Conservation (phyloP, 2,113 vertebrate species). For the Pollimyrus isidori region DNA sequence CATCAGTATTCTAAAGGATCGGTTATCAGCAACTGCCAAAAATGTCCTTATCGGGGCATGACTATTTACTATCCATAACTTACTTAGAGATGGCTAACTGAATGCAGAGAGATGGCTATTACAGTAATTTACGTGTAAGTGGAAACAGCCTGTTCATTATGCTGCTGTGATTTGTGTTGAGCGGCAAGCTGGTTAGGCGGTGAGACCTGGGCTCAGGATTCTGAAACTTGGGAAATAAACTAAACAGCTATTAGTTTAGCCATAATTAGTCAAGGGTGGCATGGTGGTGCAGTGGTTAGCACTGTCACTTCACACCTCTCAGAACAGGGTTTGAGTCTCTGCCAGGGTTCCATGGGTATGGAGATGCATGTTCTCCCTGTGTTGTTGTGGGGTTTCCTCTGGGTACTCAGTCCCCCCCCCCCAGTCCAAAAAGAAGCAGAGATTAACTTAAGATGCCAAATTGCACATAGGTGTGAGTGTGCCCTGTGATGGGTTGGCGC, state of each 20-base stretch:
- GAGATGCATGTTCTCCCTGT: too few relatives aligned
- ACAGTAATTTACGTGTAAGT: background rate
- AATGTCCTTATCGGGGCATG: background rate
- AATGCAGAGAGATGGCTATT: background rate
- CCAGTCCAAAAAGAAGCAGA: too few relatives aligned
- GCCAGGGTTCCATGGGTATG: too few relatives aligned
- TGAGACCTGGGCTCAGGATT: background rate
- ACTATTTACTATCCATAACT: background rate
- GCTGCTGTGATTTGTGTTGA: background rate
- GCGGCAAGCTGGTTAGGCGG: background rate
- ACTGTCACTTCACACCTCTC: too few relatives aligned
- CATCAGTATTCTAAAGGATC: background rate
- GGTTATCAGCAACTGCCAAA: background rate
- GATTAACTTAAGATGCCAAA: too few relatives aligned
- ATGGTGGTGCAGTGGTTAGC: too few relatives aligned
- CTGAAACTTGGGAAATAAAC: background rate
- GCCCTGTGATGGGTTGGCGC: too few relatives aligned
- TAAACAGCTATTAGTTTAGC: background rate
- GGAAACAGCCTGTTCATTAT: background rate
- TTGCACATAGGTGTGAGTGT: too few relatives aligned
- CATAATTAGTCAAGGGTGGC: background rate
- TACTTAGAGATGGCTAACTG: background rate
- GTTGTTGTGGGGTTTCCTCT: too few relatives aligned
- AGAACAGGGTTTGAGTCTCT: too few relatives aligned
- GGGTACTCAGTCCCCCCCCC: too few relatives aligned